Base-by-base conservation (phyloP, 2,113 vertebrate genomes). In the Macquaria australasica region DNA sequence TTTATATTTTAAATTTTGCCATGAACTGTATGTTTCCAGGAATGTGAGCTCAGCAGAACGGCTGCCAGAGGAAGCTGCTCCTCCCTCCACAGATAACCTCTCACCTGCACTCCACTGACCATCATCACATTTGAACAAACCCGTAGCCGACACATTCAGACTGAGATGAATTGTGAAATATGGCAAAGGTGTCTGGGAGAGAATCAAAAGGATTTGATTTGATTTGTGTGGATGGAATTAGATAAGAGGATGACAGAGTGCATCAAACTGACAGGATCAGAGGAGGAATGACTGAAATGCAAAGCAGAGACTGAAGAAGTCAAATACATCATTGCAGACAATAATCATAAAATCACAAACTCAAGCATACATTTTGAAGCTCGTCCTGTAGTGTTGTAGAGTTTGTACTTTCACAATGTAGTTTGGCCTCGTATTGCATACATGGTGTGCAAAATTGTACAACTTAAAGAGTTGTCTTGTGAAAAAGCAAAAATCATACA, bases 1-100 rank as follows among this genome's bases (percentile, higher is more conserved):
- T 55, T 41, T 10, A 7, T 39, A 60, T 66, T 51, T 51, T 45
- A 3, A 6, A 14, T 58, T 59, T 5, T 79, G 53, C 41, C 34
- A 0, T 31, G 34, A 79, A 41, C 50, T 0, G 20, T 3, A 16
- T 11, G 6, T 69, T 88, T 83, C 74, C 81, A 81, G 87, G 70
- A 89, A 88, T 51, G 34, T 28, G 48, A 0, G 50, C 60, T 86
- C 85, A 90, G 85, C 91, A 88, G 74, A 84, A 31, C 34, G 58
- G 39, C 48, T 37, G 64, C 77, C 76, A 80, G 51, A 88, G 79
- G 84, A 84, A 81, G 74, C 37, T 0, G 10, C 73, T 70, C 73
- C 60, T 34, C 68, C 45, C 50, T 34, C 43, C 15, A 1, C 75
- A 5, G 84, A 91, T 88, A 85, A 88, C 86, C 84, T 76, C 83